Percentiles rank a stretch among this genome's conserved stretches.
phyloP scores from a whole-genome alignment of 1,140 invertebrate species.

The Drosophila cardini region DNA sequence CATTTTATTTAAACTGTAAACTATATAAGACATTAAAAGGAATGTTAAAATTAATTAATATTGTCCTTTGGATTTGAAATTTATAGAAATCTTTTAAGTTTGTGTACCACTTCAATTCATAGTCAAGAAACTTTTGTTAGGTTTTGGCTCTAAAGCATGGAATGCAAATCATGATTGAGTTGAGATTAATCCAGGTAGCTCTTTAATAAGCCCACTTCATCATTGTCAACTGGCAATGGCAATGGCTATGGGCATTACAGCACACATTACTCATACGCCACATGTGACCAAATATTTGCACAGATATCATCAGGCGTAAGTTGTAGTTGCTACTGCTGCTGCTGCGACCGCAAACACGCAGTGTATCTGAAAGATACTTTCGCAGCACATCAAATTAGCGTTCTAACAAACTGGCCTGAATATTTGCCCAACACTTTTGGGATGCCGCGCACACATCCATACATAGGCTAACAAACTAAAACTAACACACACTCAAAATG shows the following conservation, averaged over 20 bases:
- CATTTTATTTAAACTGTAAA: too few relatives aligned
- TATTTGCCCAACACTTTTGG: constrained; percentile 55
- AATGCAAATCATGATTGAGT: too few relatives aligned
- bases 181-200: not conserved
- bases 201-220: constrained; percentile 9
- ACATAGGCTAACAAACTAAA: constrained; percentile 14
- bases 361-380: constrained; percentile 39
- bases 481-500: not conserved
- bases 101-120: too few relatives aligned
- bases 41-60: too few relatives aligned
- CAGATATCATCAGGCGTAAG: constrained; percentile 35
- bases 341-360: constrained; percentile 35
- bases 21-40: too few relatives aligned
- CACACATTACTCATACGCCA: constrained; percentile 46
- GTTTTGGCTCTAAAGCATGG: too few relatives aligned
- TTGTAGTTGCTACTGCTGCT: constrained; percentile 3
- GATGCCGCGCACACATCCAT: constrained; percentile 20
- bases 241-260: not conserved
- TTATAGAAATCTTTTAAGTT: too few relatives aligned
- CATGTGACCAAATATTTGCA: constrained; percentile 41
- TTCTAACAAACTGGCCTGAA: constrained; percentile 42
- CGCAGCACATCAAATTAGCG: constrained; percentile 54
- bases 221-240: constrained; percentile 25
- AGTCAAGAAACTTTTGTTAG: too few relatives aligned
- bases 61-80: too few relatives aligned